A percentile compares a stretch with the other conserved stretches of the same genome.
These are phyloP conservation scores for Hybognathus amarus DNA, from an alignment of 2,797 vertebrate genomes.

Conservation along the genomic window DNA sequence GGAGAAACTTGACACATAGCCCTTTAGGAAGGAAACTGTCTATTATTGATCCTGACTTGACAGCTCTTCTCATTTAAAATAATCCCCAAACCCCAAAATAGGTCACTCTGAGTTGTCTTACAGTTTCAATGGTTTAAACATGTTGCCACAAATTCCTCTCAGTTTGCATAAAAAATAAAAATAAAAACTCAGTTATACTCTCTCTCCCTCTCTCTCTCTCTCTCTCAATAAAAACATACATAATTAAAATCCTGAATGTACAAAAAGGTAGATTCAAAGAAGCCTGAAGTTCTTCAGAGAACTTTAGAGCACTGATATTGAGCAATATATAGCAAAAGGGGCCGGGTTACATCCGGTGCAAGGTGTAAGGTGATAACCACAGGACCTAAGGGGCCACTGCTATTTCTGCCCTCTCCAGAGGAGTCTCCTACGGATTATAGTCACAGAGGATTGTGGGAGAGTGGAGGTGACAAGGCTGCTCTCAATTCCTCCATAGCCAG, in stretches of 20 bases:
- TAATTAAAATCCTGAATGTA: not conserved
- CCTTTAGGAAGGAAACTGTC: not conserved
- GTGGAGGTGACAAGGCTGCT: constrained; percentile 57
- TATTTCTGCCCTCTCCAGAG: constrained; percentile 67
- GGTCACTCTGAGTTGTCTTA: constrained; percentile 2
- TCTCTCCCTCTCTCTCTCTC: not conserved
- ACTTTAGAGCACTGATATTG: constrained; percentile 8
- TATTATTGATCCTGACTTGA: constrained; percentile 21
- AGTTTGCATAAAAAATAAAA: not conserved
- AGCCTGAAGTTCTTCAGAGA: not conserved
- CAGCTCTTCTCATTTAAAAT: constrained; percentile 13
- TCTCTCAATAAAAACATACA: not conserved
- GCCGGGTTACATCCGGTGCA: constrained; percentile 21
- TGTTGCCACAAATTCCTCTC: not conserved
- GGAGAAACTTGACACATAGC: too few relatives aligned
- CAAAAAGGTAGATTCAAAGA: not conserved
- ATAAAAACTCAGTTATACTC: not conserved
- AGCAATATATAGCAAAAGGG: constrained; percentile 47
- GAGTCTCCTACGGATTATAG: constrained; percentile 61
- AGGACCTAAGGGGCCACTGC: constrained; percentile 60
- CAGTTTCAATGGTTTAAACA: not conserved
- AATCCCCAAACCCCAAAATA: constrained; percentile 20
- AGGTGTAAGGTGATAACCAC: constrained; percentile 61
- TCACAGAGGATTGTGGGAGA: constrained; percentile 69
- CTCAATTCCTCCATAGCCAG: constrained; percentile 44